These are phyloP conservation scores for Lithobates pipiens DNA, from an alignment of 2,797 vertebrate species.

Conservation along the genomic window DNA sequence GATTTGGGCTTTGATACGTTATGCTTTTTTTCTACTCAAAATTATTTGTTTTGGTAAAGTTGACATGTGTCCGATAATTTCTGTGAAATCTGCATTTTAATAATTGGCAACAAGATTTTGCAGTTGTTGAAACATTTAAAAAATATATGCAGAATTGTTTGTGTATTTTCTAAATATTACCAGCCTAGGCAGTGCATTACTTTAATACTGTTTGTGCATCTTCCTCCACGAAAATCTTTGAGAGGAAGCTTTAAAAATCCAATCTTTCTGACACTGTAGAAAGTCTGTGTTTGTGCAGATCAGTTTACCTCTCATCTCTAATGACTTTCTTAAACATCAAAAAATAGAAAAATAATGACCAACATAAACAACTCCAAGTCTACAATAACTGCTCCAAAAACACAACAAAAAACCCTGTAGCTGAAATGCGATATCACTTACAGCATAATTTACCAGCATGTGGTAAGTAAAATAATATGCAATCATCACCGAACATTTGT, in stretches of 20 bases:
- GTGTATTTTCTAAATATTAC: not conserved
- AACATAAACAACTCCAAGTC: too few relatives aligned
- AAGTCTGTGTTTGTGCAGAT: not conserved
- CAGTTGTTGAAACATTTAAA: not conserved
- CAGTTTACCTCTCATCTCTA: not conserved
- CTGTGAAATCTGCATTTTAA: not conserved
- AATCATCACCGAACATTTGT: not conserved
- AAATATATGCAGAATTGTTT: too few relatives aligned
- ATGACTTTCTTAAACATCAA: too few relatives aligned
- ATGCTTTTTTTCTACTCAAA: too few relatives aligned
- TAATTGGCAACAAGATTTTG: not conserved
- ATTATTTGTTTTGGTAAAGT: not conserved
- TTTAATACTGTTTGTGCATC: not conserved
- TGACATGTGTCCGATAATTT: not conserved
- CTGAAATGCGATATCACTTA: not conserved
- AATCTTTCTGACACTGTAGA: not conserved
- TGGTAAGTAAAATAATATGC: not conserved
- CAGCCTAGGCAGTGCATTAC: not conserved
- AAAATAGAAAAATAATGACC: too few relatives aligned
- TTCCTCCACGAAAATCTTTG: too few relatives aligned
- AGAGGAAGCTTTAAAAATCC: not conserved
- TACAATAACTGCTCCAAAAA: not conserved
- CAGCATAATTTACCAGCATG: not conserved
- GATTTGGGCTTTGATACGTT: too few relatives aligned
- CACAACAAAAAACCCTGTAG: not conserved